Evolutionary conservation across 1,140 invertebrate genomes (phyloP), one percentile per base, ranked within the genome.

Genomic region (Diabrotica virgifera): DNA sequence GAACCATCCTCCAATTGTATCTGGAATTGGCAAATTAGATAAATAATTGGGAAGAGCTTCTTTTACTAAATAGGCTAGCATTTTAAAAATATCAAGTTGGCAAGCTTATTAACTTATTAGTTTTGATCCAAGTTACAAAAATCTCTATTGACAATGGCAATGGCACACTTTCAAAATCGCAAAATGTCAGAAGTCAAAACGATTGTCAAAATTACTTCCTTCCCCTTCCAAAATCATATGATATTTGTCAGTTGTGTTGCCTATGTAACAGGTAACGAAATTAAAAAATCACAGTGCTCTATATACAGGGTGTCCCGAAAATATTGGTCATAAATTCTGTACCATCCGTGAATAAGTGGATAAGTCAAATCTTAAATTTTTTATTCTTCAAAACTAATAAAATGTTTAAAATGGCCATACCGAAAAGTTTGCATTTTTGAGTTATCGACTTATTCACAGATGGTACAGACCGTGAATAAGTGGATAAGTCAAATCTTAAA

Each of bases 1-100:
- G 75, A 93, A 92, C 90, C 90, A 92, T 72, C 91, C 91, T 55
- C 87, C 85, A 68, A 92, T 78, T 5, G 86, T 84, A 74, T 92
- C 85, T 3, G 91, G 91, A 74, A 93, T 86, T 11, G 91, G 91
- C 69, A 93, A 82, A 74, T 82, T 84, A 55, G 89, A 82, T 61
- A 92, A 83, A 80, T 92, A 92, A 79, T 92, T 89, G 3, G 91
- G 90, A 66, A 92, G 74, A 24, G 86, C 85, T 59, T 85, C 84
- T 83, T 91, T 92, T 2, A 93, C 83, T 75, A 91, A 77, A 69
- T 85, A 84, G 55, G 89, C 85, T 37, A 91, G 85, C 89, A 91
- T 68, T 59, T 67, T 70, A 12, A 46, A 10, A 46, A 46, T 24
- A 46, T 46, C n/a, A 46, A 46, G 40, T 46, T 46, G 40, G n/a